These are phyloP conservation scores for Gulo gulo DNA, from an alignment of 2,113 vertebrate species.

Conservation along the genomic window DNA sequence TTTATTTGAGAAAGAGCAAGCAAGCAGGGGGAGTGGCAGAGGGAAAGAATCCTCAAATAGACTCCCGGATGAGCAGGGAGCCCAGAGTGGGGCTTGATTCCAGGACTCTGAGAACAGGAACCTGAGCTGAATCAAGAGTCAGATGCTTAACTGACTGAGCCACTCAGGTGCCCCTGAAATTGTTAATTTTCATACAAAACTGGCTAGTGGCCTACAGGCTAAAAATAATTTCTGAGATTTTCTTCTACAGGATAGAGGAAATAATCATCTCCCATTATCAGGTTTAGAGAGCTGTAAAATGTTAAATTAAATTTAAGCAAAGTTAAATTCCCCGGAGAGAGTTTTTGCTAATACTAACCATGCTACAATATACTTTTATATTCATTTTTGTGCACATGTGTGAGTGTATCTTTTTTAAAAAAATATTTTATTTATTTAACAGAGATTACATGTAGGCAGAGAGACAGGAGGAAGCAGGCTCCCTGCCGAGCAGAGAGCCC, in stretches of 20 bases:
- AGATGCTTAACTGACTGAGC: not conserved
- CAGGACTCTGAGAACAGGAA: no score
- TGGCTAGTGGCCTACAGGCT: not conserved
- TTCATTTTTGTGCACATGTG: not conserved
- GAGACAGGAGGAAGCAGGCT: no score
- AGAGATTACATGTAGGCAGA: no score
- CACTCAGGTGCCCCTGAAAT: not conserved
- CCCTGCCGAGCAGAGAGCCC: no score
- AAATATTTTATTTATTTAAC: no score
- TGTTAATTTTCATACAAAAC: not conserved
- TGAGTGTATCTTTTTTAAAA: not conserved
- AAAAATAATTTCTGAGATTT: not conserved
- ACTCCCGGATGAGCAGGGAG: no score
- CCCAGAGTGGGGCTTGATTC: no score
- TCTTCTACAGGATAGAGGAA: not conserved
- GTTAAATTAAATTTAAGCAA: no score
- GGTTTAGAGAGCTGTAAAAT: not conserved
- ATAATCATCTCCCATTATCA: not conserved
- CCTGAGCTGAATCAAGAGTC: no score
- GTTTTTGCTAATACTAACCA: not conserved
- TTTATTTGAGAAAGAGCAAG: not conserved
- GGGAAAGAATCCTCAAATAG: no score
- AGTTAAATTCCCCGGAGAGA: not conserved
- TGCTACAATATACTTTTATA: not conserved
- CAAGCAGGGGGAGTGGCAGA: no score